Conservation (phyloP, 2,888 invertebrate genomes). For the Metalampra italica region DNA sequence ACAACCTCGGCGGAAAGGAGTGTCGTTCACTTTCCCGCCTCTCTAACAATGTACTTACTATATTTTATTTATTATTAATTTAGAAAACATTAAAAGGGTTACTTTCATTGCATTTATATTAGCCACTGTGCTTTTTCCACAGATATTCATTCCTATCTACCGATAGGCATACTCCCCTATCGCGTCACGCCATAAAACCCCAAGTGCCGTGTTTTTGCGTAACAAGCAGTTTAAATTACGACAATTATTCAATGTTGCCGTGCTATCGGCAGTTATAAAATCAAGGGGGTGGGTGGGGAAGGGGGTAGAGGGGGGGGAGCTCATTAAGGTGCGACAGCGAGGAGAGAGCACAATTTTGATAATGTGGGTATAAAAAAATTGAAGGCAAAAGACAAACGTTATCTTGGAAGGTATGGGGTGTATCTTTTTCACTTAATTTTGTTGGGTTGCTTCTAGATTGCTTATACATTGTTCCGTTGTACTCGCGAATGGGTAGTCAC, state of each 20-base stretch:
- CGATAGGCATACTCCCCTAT: slow-evolving; percentile 5
- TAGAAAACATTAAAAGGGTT: too few relatives aligned
- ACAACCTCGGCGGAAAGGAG: too few relatives aligned
- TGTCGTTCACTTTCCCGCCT: too few relatives aligned
- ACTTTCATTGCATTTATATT: too few relatives aligned
- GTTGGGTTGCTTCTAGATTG: too few relatives aligned
- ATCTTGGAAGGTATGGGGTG: too few relatives aligned
- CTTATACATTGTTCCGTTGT: too few relatives aligned
- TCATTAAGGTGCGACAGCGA: slow-evolving; percentile 55
- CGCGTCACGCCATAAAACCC: slow-evolving; percentile 58
- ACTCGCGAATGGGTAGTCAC: too few relatives aligned
- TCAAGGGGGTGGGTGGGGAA: slow-evolving; percentile 16
- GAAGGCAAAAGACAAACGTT: neutral
- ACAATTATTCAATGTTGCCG: slow-evolving; percentile 74
- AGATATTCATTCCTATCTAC: neutral
- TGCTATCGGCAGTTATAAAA: slow-evolving; percentile 73
- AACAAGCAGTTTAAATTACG: slow-evolving; percentile 71
- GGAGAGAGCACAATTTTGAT: neutral
- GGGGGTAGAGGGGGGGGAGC: slow-evolving; percentile 16
- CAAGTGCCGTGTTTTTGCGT: slow-evolving; percentile 61
- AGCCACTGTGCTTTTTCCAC: too few relatives aligned
- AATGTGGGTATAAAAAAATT: neutral
- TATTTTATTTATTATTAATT: too few relatives aligned
- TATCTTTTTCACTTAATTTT: too few relatives aligned
- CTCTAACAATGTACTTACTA: too few relatives aligned